Evolutionary conservation across 2,797 vertebrate species (phyloP).

Genomic region (Parambassis ranga): DNA sequence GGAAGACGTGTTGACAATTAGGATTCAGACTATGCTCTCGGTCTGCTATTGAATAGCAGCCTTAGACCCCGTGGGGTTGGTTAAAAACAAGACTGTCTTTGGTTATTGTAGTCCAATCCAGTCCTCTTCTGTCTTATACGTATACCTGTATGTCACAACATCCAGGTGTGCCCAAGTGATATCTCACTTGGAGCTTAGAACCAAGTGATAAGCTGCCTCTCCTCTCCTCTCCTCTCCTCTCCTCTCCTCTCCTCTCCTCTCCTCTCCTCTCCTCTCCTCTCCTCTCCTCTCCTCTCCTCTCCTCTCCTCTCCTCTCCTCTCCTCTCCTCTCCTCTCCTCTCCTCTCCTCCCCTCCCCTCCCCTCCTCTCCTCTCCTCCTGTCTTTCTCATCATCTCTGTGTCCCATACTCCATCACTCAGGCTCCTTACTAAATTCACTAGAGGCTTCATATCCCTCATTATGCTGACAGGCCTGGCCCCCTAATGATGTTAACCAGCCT

Average conservation of each 20-base stretch:
- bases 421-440: slow-evolving; percentile 37
- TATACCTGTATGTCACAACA: slow-evolving; percentile 15
- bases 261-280: not conserved
- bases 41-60: slow-evolving; percentile 55
- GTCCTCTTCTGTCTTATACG: not conserved
- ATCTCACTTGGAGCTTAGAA: not conserved
- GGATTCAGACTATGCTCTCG: slow-evolving; percentile 53
- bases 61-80: slow-evolving; percentile 42
- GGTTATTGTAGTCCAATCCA: slow-evolving; percentile 19
- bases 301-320: not conserved
- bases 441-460: slow-evolving; percentile 70
- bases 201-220: slow-evolving; percentile 17
- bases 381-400: too few relatives aligned
- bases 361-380: not conserved
- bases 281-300: not conserved
- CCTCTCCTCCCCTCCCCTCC: not conserved
- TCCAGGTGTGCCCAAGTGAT: slow-evolving; percentile 16
- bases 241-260: not conserved
- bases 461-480: slow-evolving; percentile 60
- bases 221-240: not conserved
- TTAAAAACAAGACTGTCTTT: slow-evolving; percentile 36
- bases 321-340: not conserved
- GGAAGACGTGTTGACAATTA: slow-evolving; percentile 68
- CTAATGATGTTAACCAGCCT: slow-evolving; percentile 74
- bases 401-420: not conserved